Base-by-base conservation (phyloP, 2,113 vertebrate genomes). In the Cololabis saira region DNA sequence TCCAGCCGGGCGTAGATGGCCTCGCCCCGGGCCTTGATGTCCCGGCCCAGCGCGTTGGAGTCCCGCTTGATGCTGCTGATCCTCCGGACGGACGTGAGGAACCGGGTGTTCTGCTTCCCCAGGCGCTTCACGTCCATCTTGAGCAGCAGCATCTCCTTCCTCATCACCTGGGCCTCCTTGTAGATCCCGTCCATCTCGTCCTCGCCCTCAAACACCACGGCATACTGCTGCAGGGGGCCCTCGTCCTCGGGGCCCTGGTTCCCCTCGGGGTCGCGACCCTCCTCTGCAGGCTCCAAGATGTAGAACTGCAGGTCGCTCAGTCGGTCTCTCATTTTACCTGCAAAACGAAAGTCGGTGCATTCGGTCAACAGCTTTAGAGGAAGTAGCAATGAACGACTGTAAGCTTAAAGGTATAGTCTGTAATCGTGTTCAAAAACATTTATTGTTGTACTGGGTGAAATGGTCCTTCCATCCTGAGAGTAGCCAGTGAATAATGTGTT, bases 21-120 rank as follows among this genome's bases (percentile, higher is more conserved):
- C 86, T 99, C 95, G 16, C 93, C 95, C 0, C 95, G 89, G 33
- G 88, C 75, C 85, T 98, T 98, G 90, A 99, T 98, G 89, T 93
- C 95, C 74, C 93, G 95, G 13, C 96, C 96, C 2, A 99, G 95
- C 1, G 94, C 91, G 24, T 93, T 98, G 43, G 96, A 94, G 84
- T 98, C 97, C 5, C 97, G 92, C 68, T 98, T 99, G 90, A 99
- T 99, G 94, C 96, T 98, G 87, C 98, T 99, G 17, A 99, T 86
- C 19, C 97, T 94, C 73, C 97, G 90, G 90, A 99, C 95, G 0
- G 98, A 99, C 14, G 96, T 98, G 73, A 99, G 96, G 87, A 99
- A 98, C 67, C 97, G 94, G 1, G 52, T 90, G 71, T 96, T 99
- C 88, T 99, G 96, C 87, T 98, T 98, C 16, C 94, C 91, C 19